Conservation (phyloP, 2,797 vertebrate genomes). For the Lateolabrax maculatus region DNA sequence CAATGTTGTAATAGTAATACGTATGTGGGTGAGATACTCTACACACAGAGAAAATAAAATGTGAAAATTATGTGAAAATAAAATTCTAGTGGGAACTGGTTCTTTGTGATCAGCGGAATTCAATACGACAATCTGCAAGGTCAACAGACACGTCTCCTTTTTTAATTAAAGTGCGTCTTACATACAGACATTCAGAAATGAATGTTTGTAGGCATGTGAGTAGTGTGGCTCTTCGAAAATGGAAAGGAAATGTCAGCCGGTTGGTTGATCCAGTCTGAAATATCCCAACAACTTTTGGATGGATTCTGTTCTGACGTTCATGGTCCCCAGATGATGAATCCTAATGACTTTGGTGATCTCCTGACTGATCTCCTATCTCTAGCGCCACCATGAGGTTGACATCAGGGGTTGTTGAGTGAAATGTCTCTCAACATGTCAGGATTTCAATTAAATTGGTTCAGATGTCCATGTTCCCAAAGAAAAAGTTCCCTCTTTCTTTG, state of each 20-base stretch:
- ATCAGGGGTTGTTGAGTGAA: background rate
- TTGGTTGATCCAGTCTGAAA: background rate
- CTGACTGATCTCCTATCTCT: no score
- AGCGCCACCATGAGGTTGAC: no score
- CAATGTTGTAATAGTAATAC: constrained; percentile 14
- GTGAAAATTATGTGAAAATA: background rate
- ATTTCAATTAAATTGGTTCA: background rate
- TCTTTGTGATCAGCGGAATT: background rate
- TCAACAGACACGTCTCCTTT: background rate
- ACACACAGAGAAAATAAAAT: background rate
- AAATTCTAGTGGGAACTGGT: background rate
- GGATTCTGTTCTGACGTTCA: background rate
- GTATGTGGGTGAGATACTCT: background rate
- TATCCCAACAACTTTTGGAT: background rate
- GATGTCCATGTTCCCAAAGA: background rate
- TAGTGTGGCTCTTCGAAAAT: background rate
- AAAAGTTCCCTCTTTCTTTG: no score
- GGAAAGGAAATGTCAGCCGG: background rate
- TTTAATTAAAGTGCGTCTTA: background rate
- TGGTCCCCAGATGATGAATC: background rate
- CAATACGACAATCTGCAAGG: background rate
- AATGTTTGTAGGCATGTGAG: background rate
- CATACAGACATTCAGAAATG: background rate
- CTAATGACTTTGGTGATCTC: background rate
- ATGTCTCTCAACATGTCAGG: background rate